phyloP scores from a whole-genome alignment of 2,888 invertebrate genomes.

The Rosalia funebris region DNA sequence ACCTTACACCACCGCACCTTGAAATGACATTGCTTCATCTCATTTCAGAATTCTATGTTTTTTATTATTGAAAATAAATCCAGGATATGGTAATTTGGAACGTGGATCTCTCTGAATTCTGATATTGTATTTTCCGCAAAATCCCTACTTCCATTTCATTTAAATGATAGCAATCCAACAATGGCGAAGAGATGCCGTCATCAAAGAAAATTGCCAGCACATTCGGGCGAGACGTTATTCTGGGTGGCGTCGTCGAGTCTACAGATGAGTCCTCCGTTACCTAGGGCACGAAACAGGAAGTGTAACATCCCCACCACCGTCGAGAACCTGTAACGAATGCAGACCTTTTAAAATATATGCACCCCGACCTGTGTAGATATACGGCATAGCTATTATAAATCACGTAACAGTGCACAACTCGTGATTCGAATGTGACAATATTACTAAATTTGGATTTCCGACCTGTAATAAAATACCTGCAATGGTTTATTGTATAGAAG shows the following conservation, averaged over 20 bases:
- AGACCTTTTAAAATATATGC: slow-evolving; percentile 54
- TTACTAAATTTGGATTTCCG: slow-evolving; percentile 46
- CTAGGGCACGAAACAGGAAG: slow-evolving; percentile 30
- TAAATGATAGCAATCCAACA: slow-evolving; percentile 48
- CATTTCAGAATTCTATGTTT: slow-evolving; percentile 25
- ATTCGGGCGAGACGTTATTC: slow-evolving; percentile 42
- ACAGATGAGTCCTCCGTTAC: slow-evolving; percentile 31
- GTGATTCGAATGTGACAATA: slow-evolving; percentile 58
- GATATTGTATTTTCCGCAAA: slow-evolving; percentile 46
- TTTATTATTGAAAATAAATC: slow-evolving; percentile 45
- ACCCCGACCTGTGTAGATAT: slow-evolving; percentile 51
- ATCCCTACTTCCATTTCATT: slow-evolving; percentile 48
- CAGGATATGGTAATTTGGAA: slow-evolving; percentile 46
- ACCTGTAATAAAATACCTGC: slow-evolving; percentile 43
- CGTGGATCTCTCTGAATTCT: slow-evolving; percentile 40
- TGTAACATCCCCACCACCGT: slow-evolving; percentile 12
- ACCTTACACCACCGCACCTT: no score
- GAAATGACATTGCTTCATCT: neutral
- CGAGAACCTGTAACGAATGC: slow-evolving; percentile 47
- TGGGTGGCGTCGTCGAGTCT: slow-evolving; percentile 31
- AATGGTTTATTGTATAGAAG: slow-evolving; percentile 24
- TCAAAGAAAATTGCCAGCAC: slow-evolving; percentile 48
- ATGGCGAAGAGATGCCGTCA: slow-evolving; percentile 44
- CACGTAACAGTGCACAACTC: slow-evolving; percentile 57
- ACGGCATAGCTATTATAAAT: slow-evolving; percentile 55